These are phyloP conservation scores for Electrophaes corylata DNA, from an alignment of 2,888 invertebrate species.

Conservation along the genomic window DNA sequence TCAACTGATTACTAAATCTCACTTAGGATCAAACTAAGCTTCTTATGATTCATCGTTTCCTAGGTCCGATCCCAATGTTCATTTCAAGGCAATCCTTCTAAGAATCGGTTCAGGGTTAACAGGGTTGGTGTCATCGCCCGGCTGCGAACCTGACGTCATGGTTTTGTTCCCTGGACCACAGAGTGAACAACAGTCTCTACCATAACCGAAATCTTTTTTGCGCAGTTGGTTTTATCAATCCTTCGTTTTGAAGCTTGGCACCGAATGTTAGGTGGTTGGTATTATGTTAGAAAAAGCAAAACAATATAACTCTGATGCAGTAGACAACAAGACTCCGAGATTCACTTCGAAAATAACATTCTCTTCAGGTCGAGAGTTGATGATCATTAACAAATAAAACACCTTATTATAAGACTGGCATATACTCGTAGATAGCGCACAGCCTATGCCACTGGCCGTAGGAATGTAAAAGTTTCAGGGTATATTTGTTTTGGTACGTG, in stretches of 20 bases:
- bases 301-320: background rate
- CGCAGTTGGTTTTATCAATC: constrained; percentile 12
- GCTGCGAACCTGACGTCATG: constrained; percentile 37
- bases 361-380: too few relatives aligned
- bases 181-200: background rate
- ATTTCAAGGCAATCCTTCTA: constrained; percentile 28
- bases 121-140: constrained; percentile 38
- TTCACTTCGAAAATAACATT: too few relatives aligned
- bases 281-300: background rate
- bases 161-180: constrained; percentile 22
- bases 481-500: too few relatives aligned
- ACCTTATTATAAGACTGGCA: too few relatives aligned
- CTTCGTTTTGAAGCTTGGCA: background rate
- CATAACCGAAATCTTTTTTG: constrained; percentile 9
- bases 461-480: too few relatives aligned
- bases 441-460: too few relatives aligned
- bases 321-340: too few relatives aligned
- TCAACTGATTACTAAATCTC: constrained; percentile 34
- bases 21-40: constrained; percentile 24
- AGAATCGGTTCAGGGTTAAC: constrained; percentile 40
- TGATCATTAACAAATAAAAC: too few relatives aligned
- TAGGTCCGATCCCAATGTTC: constrained; percentile 23
- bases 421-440: too few relatives aligned
- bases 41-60: constrained; percentile 35
- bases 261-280: background rate